Evolutionary conservation across 1,140 invertebrate species (phyloP), one percentile per base, ranked within the genome.

Genomic region (Lamellibrachia luymesi): DNA sequence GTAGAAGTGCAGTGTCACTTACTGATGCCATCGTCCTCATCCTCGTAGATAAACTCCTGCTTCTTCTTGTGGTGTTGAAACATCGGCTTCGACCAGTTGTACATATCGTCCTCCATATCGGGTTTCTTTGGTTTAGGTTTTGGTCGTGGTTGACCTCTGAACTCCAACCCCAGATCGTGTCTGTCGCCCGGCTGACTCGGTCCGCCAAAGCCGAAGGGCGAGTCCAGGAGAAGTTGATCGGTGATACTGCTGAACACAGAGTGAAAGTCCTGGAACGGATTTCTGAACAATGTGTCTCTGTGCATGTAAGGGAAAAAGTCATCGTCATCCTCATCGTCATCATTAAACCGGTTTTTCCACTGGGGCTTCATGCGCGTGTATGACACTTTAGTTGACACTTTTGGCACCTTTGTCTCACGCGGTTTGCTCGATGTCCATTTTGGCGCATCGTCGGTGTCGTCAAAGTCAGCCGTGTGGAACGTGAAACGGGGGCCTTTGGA

Each of bases 81-180:
- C 92, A 92, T 92, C 4, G 92, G 92, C 50, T 92, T 92, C 10
- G 92, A 92, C 92, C 92, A 92, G 25, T 92, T 7, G 8, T 64
- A 92, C 92, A 92, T 92, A 10, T 92, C 92, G 49, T 92, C 92
- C 50, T 92, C 92, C 38, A 51, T 38, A 10, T 92, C 92, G 17
- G 49, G 38, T n/a, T 51, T 49, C 49, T 51, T 49, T 10, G 90
- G n/a, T 38, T 91, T 91, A 25, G 90, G 90, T 91, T 49, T 50
- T 10, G 90, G 8, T n/a, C 90, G 6, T 13, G 90, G 90, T 27
- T 91, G 38, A 49, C 64, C 64, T 80, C 64, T 22, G 64, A 80
- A 80, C 64, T 80, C 8, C 64, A 80, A 22, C 7, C 64, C 64
- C 64, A 80, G 64, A 80, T 80, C 2, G 64, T 80, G 64, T 80